phyloP scores from a whole-genome alignment of 2,113 vertebrate species.

The Semnornis frantzii region DNA sequence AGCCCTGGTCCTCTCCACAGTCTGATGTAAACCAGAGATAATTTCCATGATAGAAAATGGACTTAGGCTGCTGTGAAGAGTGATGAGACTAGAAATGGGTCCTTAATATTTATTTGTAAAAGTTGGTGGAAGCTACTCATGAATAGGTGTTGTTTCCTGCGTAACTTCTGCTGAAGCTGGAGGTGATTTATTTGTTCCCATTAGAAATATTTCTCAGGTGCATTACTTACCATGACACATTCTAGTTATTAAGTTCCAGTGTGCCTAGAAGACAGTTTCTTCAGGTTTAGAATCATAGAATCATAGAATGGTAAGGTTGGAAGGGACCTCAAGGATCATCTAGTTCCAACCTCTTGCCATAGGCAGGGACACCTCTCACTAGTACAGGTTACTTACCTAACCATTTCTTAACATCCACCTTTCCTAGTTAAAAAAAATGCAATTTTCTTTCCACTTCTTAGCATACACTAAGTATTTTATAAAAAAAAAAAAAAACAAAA shows the following conservation, averaged over 20 bases:
- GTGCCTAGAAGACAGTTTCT: background rate
- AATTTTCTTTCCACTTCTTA: background rate
- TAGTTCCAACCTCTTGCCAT: no score
- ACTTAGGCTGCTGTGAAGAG: background rate
- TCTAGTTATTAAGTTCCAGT: background rate
- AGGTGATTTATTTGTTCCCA: background rate
- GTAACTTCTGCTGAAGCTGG: background rate
- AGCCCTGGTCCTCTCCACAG: background rate
- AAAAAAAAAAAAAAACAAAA: background rate
- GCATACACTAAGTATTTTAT: background rate
- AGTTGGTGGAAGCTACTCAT: background rate
- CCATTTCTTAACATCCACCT: background rate
- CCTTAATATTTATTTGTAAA: background rate
- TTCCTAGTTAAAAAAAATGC: background rate
- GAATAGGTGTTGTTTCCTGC: background rate
- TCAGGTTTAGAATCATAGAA: background rate
- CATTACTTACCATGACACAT: background rate
- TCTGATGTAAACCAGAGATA: background rate
- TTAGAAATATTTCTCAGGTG: background rate
- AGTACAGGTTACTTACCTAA: background rate
- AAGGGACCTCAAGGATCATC: no score
- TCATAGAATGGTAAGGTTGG: no score
- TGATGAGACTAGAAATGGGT: background rate
- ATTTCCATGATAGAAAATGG: background rate
- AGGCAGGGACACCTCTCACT: no score